These are phyloP conservation scores for Rhinophrynus dorsalis DNA, from an alignment of 2,797 vertebrate genomes.

Conservation along the genomic window DNA sequence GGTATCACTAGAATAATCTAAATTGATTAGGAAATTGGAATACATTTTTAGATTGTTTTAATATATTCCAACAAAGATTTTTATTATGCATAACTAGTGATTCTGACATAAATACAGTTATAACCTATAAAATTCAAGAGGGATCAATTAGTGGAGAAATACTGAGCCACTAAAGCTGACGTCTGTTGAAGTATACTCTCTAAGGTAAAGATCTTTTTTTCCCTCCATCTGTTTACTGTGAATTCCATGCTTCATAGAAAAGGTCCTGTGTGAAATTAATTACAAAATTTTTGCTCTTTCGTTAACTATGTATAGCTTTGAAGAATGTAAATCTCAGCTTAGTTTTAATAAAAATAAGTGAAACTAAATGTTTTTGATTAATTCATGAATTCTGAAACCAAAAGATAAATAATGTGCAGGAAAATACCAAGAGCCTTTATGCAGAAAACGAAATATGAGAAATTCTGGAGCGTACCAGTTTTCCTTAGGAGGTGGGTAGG, in stretches of 20 bases:
- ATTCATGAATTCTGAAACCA: too few relatives aligned
- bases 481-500: background rate
- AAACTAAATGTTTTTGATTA: too few relatives aligned
- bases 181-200: background rate
- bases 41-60: conserved; percentile 11
- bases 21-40: conserved; percentile 1
- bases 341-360: too few relatives aligned
- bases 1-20: conserved; percentile 17
- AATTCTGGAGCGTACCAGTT: background rate
- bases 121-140: background rate
- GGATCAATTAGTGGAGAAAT: conserved; percentile 27
- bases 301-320: too few relatives aligned
- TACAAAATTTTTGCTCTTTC: too few relatives aligned
- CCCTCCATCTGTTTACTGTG: conserved; percentile 9
- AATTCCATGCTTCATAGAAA: background rate
- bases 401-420: too few relatives aligned
- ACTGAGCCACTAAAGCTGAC: background rate
- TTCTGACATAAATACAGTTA: background rate
- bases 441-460: background rate
- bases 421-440: too few relatives aligned
- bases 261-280: conserved; percentile 11
- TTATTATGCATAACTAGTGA: background rate
- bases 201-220: background rate
- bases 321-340: too few relatives aligned
- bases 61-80: conserved; percentile 3